These are phyloP conservation scores for Lepidonotus clava DNA, from an alignment of 2,888 invertebrate species.

Conservation along the genomic window DNA sequence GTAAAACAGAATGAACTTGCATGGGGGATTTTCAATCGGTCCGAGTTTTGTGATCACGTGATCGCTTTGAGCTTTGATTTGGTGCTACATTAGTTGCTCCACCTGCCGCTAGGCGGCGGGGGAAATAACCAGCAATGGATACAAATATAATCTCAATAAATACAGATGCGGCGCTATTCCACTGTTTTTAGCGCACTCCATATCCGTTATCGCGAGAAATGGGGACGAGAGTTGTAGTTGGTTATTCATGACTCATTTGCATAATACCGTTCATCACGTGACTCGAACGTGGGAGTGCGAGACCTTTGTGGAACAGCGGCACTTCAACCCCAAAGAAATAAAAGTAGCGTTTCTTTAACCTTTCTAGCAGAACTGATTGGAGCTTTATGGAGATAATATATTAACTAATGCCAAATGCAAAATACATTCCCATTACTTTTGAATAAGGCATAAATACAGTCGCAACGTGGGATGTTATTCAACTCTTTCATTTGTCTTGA, in stretches of 20 bases:
- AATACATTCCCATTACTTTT: slow-evolving; percentile 19
- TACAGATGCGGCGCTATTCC: background rate
- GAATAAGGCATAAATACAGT: background rate
- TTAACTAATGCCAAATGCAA: background rate
- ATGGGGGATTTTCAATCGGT: slow-evolving; percentile 12
- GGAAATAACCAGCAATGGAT: slow-evolving; percentile 13
- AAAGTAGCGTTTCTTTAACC: background rate
- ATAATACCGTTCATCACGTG: slow-evolving; percentile 44
- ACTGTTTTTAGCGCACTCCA: background rate
- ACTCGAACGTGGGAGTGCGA: background rate
- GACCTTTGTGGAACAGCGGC: slow-evolving; percentile 8
- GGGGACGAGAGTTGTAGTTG: background rate
- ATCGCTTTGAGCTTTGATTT: slow-evolving; percentile 31
- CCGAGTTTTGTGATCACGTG: slow-evolving; percentile 33
- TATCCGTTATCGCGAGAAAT: slow-evolving; percentile 27
- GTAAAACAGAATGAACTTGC: background rate
- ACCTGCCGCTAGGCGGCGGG: slow-evolving; percentile 11
- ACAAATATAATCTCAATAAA: slow-evolving; percentile 42
- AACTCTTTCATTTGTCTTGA: too few species aligned
- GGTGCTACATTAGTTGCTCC: slow-evolving; percentile 32
- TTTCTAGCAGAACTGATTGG: background rate
- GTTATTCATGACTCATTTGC: slow-evolving; percentile 48
- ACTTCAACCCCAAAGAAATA: slow-evolving; percentile 1
- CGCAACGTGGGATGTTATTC: background rate
- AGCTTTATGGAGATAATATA: slow-evolving; percentile 9